Base-by-base conservation (phyloP, 2,113 vertebrate genomes). In the Pollachius pollachius region DNA sequence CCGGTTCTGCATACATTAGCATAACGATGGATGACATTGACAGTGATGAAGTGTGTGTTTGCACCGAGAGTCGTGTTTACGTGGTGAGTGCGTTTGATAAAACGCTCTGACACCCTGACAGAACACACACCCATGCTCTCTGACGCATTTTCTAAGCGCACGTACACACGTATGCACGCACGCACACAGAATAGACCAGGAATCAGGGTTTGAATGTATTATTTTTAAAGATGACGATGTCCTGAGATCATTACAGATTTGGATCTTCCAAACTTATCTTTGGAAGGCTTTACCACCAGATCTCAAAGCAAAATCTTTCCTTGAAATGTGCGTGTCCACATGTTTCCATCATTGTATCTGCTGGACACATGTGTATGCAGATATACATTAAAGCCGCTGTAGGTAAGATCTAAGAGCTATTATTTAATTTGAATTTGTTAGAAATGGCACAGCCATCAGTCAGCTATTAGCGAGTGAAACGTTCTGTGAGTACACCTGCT, bases 21-120 rank as follows among this genome's bases (percentile, higher is more conserved):
- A 85, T 88, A 83, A 85, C 81, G 62, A 66, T 67, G 57, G 64
- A 19, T 23, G 72, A 80, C 76, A 71, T 16, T 48, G 72, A 59
- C n/a, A 70, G 27, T 79, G 70, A 87, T 71, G 73, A 70, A 79
- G 79, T 13, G 73, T 52, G 52, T 85, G 70, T 87, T 81, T 84
- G 72, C 71, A 76, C 25, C 27, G 67, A 21, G 23, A 62, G 37
- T 7, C 15, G 21, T 15, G 52, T 64, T 64, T 65, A 62, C 18
- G 37, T 25, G 3, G 4, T 23, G 60, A 52, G 9, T 18, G 2
- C 7, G 13, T 16, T 16, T 18, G 13, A n/a, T 4, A 79, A 16
- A 15, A 62, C 8, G 34, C 62, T 4, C 34, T 0, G 37, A 48
- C 30, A 16, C 12, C 5, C 19, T 70, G 71, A 41, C 41, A 17